phyloP scores from a whole-genome alignment of 2,888 invertebrate species.

The Athalia cordata region DNA sequence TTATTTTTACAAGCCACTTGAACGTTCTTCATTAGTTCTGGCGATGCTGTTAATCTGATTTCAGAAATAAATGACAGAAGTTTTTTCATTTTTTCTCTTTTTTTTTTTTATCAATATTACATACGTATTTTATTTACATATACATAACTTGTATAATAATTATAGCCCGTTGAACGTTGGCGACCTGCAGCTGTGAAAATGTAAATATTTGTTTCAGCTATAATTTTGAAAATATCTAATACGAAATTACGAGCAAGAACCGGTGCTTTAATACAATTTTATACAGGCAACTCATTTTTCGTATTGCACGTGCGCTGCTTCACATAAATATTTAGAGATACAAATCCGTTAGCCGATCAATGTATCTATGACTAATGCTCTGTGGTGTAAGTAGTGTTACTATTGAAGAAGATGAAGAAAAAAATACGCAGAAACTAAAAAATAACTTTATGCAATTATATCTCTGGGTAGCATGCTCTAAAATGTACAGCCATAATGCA shows the following conservation, averaged over 20 bases:
- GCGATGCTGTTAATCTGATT: not conserved
- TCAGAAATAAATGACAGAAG: not conserved
- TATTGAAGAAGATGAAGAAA: not conserved
- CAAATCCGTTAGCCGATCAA: not conserved
- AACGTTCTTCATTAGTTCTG: not conserved
- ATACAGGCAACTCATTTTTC: constrained; percentile 6
- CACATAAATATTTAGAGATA: constrained; percentile 7
- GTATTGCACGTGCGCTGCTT: not conserved
- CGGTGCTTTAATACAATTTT: constrained; percentile 3
- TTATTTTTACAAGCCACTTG: not conserved
- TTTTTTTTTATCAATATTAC: constrained; percentile 13
- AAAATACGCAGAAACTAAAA: not conserved
- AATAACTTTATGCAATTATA: constrained; percentile 30
- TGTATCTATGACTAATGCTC: not conserved
- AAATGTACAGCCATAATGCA: constrained; percentile 17
- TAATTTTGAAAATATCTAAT: not conserved
- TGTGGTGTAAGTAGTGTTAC: constrained; percentile 8
- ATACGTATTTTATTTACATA: constrained; percentile 42
- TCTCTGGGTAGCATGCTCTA: constrained; percentile 11
- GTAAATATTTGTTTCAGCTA: constrained; percentile 3
- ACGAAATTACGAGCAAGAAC: not conserved
- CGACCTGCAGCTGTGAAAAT: constrained; percentile 6
- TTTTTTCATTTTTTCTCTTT: not conserved
- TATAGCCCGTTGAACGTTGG: constrained; percentile 10
- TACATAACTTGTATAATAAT: constrained; percentile 33